A percentile compares a stretch with the other conserved stretches of the same genome.
Conservation (phyloP, 2,797 vertebrate genomes). For the Emydoidea blandingii region DNA sequence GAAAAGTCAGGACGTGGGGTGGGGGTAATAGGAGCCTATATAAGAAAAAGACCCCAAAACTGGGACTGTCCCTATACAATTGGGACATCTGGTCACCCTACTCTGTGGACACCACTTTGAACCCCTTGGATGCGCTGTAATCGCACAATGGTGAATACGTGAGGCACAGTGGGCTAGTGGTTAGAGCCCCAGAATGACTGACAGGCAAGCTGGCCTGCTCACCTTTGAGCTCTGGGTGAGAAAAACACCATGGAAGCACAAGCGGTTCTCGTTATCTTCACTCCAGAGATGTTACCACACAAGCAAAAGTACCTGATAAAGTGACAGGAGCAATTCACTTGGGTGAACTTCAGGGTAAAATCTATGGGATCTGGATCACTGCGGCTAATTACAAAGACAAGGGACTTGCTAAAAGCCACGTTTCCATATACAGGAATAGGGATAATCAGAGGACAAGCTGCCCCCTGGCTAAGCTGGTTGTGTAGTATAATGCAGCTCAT, state of each 20-base stretch:
- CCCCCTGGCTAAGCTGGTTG: no score
- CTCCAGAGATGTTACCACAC: no score
- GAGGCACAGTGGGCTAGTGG: background rate
- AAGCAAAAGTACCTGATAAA: background rate
- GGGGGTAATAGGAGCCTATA: no score
- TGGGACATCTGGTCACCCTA: background rate
- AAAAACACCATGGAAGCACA: background rate
- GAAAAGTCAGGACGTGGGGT: no score
- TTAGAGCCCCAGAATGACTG: background rate
- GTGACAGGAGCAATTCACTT: background rate
- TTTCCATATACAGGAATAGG: no score
- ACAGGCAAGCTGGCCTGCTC: background rate
- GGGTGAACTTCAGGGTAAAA: background rate
- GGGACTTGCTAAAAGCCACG: background rate
- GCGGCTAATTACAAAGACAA: background rate
- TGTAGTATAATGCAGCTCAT: no score
- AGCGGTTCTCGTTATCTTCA: background rate
- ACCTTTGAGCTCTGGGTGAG: background rate
- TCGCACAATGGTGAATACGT: background rate
- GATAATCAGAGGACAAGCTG: no score
- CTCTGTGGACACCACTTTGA: no score
- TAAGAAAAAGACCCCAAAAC: no score
- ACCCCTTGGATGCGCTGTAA: background rate
- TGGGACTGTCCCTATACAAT: no score
- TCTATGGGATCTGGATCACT: background rate